These are phyloP conservation scores for Virgularia gustaviana DNA, from an alignment of 92 coral and sea anemone genomes.

Conservation along the genomic window DNA sequence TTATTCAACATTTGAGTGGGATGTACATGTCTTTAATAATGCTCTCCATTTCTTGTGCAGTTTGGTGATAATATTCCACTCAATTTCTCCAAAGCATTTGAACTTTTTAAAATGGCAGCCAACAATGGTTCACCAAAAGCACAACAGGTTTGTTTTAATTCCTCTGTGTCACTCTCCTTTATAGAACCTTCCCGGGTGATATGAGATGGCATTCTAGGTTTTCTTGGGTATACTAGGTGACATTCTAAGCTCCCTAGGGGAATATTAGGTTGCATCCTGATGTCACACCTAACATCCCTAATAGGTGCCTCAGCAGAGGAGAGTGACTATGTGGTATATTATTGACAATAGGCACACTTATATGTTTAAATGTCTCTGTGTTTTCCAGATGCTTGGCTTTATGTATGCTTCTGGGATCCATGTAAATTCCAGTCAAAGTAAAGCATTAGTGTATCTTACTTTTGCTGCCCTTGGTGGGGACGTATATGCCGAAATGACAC, in stretches of 20 bases:
- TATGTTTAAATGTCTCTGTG: no score
- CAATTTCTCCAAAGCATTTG: slow-evolving; percentile 78
- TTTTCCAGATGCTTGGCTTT: slow-evolving; percentile 72
- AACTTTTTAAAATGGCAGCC: slow-evolving; percentile 65
- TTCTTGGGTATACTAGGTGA: no score
- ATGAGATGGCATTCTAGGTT: no score
- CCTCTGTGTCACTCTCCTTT: no score
- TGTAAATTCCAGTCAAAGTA: slow-evolving; percentile 91
- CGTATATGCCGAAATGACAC: slow-evolving; percentile 83
- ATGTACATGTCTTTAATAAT: not conserved
- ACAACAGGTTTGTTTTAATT: slow-evolving; percentile 91
- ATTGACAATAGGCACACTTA: no score
- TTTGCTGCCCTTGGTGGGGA: slow-evolving; percentile 92
- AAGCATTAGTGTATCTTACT: slow-evolving; percentile 88
- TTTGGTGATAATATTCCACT: slow-evolving; percentile 88
- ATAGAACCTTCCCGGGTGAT: no score
- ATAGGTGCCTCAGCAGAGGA: no score
- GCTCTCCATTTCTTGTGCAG: slow-evolving; percentile 53
- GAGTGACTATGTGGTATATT: no score
- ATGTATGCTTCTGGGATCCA: slow-evolving; percentile 89
- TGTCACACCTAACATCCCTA: no score
- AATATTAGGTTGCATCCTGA: no score
- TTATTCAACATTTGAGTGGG: no score
- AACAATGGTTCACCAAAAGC: slow-evolving; percentile 81
- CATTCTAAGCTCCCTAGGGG: no score